Conservation (phyloP, 2,888 invertebrate genomes). For the Tinea pellionella region DNA sequence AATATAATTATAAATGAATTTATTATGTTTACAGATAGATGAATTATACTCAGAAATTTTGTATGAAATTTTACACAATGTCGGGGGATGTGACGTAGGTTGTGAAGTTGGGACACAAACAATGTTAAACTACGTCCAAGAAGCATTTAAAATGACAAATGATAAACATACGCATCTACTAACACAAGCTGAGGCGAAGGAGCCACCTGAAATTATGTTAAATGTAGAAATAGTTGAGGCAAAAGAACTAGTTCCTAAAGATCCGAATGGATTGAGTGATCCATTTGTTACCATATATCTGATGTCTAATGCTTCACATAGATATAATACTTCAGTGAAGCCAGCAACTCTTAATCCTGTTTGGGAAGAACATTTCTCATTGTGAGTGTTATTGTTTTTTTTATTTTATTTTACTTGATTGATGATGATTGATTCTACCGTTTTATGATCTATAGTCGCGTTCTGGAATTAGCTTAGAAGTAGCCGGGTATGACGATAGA, state of each 20-base stretch:
- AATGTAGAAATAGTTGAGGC: conserved; percentile 90
- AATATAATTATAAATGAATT: background rate
- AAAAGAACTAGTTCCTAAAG: conserved; percentile 85
- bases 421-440: too few relatives aligned
- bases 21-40: conserved; percentile 74
- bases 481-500: too few relatives aligned
- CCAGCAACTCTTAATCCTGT: conserved; percentile 87
- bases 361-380: conserved; percentile 98
- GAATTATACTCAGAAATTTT: conserved; percentile 87
- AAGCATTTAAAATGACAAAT: conserved; percentile 80
- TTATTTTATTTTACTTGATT: background rate
- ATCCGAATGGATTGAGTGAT: conserved; percentile 94
- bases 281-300: conserved; percentile 95
- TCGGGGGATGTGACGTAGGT: conserved; percentile 83
- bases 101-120: conserved; percentile 76
- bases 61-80: conserved; percentile 85
- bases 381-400: conserved; percentile 72
- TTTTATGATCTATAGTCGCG: too few relatives aligned
- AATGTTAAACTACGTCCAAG: conserved; percentile 81
- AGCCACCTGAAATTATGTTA: conserved; percentile 85
- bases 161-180: conserved; percentile 79
- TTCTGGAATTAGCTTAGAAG: too few relatives aligned
- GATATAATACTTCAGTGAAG: conserved; percentile 93
- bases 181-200: conserved; percentile 78
- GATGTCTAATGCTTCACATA: conserved; percentile 79